Evolutionary conservation across 2,888 invertebrate species (phyloP).

Genomic region (Cheilosia urbana): DNA sequence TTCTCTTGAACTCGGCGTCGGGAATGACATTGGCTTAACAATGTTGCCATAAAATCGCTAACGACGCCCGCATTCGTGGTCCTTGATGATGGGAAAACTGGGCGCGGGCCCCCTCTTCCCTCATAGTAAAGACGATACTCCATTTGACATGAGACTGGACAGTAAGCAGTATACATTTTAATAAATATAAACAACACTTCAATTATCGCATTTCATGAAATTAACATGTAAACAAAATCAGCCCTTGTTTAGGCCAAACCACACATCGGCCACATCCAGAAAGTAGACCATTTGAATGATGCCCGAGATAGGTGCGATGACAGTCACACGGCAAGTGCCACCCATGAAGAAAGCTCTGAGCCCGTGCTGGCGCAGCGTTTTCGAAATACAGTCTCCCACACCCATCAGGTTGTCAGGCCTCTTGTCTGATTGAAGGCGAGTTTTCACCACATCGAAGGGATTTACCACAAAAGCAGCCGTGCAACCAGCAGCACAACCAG

Average conservation of each 20-base stretch:
- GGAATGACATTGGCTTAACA: no score
- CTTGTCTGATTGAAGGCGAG: constrained; percentile 96
- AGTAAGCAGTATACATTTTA: no score
- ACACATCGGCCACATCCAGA: constrained; percentile 95
- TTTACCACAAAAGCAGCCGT: constrained; percentile 94
- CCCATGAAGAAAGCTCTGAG: constrained; percentile 98
- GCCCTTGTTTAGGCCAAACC: constrained; percentile 40
- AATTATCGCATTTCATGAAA: no score
- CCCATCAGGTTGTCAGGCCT: constrained; percentile 94
- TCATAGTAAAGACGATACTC: no score
- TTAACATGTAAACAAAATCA: background rate
- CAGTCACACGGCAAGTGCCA: constrained; percentile 97
- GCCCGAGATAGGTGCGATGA: constrained; percentile 98
- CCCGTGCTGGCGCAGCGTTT: constrained; percentile 95
- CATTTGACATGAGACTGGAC: no score
- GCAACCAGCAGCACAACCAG: constrained; percentile 96
- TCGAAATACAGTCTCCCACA: constrained; percentile 94
- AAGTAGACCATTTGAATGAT: constrained; percentile 99
- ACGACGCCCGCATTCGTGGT: no score
- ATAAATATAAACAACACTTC: no score
- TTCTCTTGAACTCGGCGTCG: no score
- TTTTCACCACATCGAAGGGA: constrained; percentile 99
- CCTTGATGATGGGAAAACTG: no score
- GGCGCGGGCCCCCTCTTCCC: no score
- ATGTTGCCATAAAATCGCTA: no score